Base-by-base conservation (phyloP, 2,113 vertebrate species). In the Cynopterus brachyotis region DNA sequence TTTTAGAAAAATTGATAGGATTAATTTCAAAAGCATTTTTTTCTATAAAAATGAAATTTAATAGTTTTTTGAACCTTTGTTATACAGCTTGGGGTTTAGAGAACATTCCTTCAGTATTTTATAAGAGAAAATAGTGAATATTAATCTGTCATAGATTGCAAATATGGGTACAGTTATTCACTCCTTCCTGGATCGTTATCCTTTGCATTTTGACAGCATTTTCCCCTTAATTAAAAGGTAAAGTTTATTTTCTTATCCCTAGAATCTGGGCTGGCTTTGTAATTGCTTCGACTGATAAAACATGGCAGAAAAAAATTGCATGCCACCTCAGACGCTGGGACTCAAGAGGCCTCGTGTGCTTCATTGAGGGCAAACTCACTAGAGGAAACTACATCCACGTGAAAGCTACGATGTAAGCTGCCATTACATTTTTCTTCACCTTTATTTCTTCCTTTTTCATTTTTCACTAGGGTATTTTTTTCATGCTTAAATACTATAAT, bases 1-100 rank as follows among this genome's bases (percentile, higher is more conserved):
- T 30, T 30, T 92, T 42, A 55, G n/a, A 72, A 95, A 93, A 97
- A 96, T 88, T 72, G 59, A 96, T 96, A 42, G 42, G 26, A 76
- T 91, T 96, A 92, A 97, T 92, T 91, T 93, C 42, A 90, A 17
- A 59, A 53, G 10, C 80, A 22, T 70, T 15, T 53, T 89, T 78
- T 91, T 47, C 15, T 79, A 42, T 85, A 59, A 91, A 95, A 84
- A 66, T 82, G 92, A 87, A 50, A 35, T 88, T 86, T 84, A 4
- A 47, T 70, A 80, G 11, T 72, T 35, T 30, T 78, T 9, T 55
- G 17, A 53, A 45, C 20, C 57, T 42, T 64, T 95, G 73, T 50
- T 16, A 16, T 40, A 10, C n/a, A 70, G 13, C 32, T 62, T 94
- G 70, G 13, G 6, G 66, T 79, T 83, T 37, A 32, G 6, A 83